Evolutionary conservation across 2,888 invertebrate species (phyloP), one percentile per base, ranked within the genome.

Genomic region (Drosophila pullipes): DNA sequence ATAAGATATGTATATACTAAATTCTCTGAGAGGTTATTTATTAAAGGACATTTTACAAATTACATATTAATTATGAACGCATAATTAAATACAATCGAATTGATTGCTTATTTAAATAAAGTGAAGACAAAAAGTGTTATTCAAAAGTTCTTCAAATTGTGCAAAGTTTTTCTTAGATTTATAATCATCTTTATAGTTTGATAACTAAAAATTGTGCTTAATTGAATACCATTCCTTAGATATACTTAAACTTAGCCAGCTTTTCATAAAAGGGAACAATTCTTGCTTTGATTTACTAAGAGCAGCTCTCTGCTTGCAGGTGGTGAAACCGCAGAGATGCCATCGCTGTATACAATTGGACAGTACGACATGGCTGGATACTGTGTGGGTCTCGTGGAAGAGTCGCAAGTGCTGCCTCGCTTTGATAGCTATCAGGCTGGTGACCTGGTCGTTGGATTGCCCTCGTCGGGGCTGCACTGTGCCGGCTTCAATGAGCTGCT

Each of bases 271-370:
- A 0, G 10, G 5, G n/a, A 6, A 22, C 44, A 22, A 1, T 5
- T 47, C 25, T 47, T 47, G 22, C 3, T 1, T 1, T 0, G 13
- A 22, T 13, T 16, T 25, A 50, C 50, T 50, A 11, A 50, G 3
- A 4, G 28, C 50, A 5, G 3, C 18, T 13, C 9, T 57, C n/a
- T 16, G 4, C 3, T 57, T 53, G 2, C 54, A 93, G 93, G 96
- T 74, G 99, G 99, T 0, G 99, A 99, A 94, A 99, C 99, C 2
- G 99, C 99, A 0, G 99, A 99, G 94, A 98, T 99, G 98, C 99
- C 99, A 0, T 96, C 97, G 2, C 96, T 99, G 94, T 99, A 99
- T 93, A 94, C 95, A 3, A 93, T 95, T 0, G 97, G 97, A 0
- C 97, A 98, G 81, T 99, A 99, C 93, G 99, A 99, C 93, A 93